Percentiles rank a stretch among this genome's conserved stretches.
Conservation (phyloP, 1,140 invertebrate genomes). For the Xylocopa sonorina region DNA sequence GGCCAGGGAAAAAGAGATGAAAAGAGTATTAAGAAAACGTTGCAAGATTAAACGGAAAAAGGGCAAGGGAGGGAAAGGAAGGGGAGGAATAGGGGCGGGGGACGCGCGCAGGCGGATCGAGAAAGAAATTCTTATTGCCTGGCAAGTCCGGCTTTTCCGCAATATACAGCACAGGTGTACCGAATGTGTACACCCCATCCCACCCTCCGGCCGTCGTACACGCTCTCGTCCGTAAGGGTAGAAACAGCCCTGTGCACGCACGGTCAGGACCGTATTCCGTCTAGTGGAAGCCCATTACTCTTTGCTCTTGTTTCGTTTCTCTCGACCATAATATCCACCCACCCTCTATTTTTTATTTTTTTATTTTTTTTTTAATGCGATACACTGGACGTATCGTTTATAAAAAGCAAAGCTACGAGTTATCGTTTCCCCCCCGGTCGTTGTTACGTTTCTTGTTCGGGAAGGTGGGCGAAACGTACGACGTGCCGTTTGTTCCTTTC, state of each 20-base stretch:
- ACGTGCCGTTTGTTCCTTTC: neutral
- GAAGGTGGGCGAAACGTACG: neutral
- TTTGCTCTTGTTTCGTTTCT: conserved; percentile 29
- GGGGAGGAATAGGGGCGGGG: conserved; percentile 43
- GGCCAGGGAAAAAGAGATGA: neutral
- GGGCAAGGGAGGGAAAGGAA: conserved; percentile 10
- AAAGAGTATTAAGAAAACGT: conserved; percentile 79
- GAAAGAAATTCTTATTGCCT: conserved; percentile 80
- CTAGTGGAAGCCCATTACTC: conserved; percentile 49
- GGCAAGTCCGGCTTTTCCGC: conserved; percentile 79
- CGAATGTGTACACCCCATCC: conserved; percentile 72
- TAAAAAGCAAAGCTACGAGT: neutral
- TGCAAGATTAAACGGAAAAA: conserved; percentile 45
- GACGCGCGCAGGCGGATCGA: conserved; percentile 66
- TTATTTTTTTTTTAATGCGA: conserved; percentile 14
- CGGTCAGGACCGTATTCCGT: conserved; percentile 65
- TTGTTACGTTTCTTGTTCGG: neutral
- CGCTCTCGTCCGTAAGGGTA: conserved; percentile 57
- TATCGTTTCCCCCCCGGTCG: conserved; percentile 7
- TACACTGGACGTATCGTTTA: conserved; percentile 32
- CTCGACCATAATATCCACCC: conserved; percentile 33
- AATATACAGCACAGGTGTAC: conserved; percentile 81
- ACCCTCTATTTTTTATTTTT: neutral
- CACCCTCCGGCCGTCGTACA: conserved; percentile 34
- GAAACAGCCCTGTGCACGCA: conserved; percentile 64